Percentiles rank a stretch among this genome's conserved stretches.
Evolutionary conservation across 2,797 vertebrate species (phyloP).

Genomic region (Nothura maculosa): DNA sequence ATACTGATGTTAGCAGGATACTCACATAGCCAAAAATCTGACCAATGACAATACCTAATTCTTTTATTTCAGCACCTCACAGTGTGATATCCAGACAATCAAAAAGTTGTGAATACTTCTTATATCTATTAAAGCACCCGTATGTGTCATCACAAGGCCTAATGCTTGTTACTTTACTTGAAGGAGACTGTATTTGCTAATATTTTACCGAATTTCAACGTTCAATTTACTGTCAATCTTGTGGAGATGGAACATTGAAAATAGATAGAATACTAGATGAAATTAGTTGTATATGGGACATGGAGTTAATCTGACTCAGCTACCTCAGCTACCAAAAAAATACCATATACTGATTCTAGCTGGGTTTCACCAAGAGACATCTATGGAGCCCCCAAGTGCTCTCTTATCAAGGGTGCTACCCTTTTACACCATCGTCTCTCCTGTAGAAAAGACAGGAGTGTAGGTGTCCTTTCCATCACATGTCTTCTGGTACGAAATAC

Average conservation of each 20-base stretch:
- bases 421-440: background rate
- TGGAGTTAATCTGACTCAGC: background rate
- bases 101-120: background rate
- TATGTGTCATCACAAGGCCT: background rate
- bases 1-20: constrained; percentile 28
- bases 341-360: background rate
- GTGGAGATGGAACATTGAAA: background rate
- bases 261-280: background rate
- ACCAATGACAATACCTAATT: background rate
- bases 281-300: background rate
- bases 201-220: background rate
- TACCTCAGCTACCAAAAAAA: background rate
- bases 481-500: constrained; percentile 9
- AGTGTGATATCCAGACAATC: background rate
- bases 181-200: background rate
- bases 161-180: background rate
- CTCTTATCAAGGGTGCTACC: background rate
- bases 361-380: background rate
- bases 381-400: background rate
- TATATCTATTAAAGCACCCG: background rate
- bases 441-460: background rate
- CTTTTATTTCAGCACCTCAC: constrained; percentile 5
- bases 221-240: background rate
- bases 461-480: background rate
- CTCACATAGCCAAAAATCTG: constrained; percentile 39